Base-by-base conservation (phyloP, 2,113 vertebrate genomes). In the Cygnus buccinator region DNA sequence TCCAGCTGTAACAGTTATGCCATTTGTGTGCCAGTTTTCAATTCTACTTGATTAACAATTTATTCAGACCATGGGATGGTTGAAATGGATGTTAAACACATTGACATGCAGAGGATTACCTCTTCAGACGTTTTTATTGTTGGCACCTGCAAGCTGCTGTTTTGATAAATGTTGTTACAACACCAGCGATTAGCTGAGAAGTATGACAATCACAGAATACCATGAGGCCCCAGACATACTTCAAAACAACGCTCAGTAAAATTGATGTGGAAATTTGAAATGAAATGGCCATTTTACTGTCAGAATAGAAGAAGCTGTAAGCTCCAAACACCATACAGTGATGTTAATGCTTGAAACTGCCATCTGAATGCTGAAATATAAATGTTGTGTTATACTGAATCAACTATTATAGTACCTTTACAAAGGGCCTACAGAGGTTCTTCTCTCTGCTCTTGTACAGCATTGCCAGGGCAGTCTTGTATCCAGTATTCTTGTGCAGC, bases 21-120 rank as follows among this genome's bases (percentile, higher is more conserved):
- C 93, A 48, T 61, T 52, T 44, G 59, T 75, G 50, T n/a, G 81
- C 88, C 94, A 96, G 63, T 43, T 84, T 79, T 77, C 95, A 84
- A 57, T 92, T 94, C 75, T 90, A 48, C 65, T 72, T 77, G 84
- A 94, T 90, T 92, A 95, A 91, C 90, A 91, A 90, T 89, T 43
- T 72, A 75, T 70, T 17, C 70, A 54, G 84, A 71, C n/a, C 73
- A 10, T n/a, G 44, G 84, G 55, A 48, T 70, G 87, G 73, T 16
- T 83, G 82, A 75, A 85, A 43, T 79, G 73, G 76, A 55, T 87
- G 78, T 58, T 80, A 87, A 89, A 75, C 82, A 62, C 58, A 10
- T 71, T 71, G 93, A 89, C 62, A 70, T 22, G 52, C 41, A 39
- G 82, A 72, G 80, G 84, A 95, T 88, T 95, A 94, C 48, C 41